Base-by-base conservation (phyloP, 2,113 vertebrate species). In the Miniopterus natalensis region DNA sequence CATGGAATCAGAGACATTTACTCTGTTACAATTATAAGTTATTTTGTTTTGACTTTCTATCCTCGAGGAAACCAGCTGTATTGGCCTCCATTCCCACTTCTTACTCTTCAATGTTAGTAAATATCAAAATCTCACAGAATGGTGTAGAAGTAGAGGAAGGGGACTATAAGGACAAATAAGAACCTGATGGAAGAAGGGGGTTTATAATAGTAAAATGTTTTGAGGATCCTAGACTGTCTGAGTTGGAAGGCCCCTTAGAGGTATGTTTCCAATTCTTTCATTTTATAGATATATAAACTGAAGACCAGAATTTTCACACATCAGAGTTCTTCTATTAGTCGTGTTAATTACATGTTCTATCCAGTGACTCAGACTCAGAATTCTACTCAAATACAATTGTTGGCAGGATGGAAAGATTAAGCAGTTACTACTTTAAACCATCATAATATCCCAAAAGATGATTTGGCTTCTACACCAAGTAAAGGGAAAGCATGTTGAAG, bases 261-360 rank as follows among this genome's bases (percentile, higher is more conserved):
- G 61, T 36, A 5, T 51, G 36, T 63, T 87, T 86, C 47, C 25
- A 94, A 6, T 55, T 93, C 27, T 42, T 86, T 66, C 14, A 66
- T 47, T 94, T 92, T 92, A 92, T 71, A 77, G 79, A 36, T 81
- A 57, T 14, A 81, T 65, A 94, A 87, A 95, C 27, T 11, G 20
- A 95, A 42, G 6, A 75, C 4, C 53, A 89, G 31, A 63, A 51
- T 91, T 91, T 97, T 96, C 90, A 96, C 84, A 97, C 80, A 92
- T 88, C 80, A 51, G 42, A 83, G 73, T 53, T 96, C 77, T 88
- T 73, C 66, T 55, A 88, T 92, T 17, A 95, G 73, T 90, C 83
- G 75, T n/a, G 63, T 66, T 97, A 97, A 97, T 96, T 96, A 95
- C 27, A 85, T 45, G 25, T 88, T 96, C 53, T 57, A 53, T 57